Base-by-base conservation (phyloP, 2,888 invertebrate species). In the Caenorhabditis sp. region DNA sequence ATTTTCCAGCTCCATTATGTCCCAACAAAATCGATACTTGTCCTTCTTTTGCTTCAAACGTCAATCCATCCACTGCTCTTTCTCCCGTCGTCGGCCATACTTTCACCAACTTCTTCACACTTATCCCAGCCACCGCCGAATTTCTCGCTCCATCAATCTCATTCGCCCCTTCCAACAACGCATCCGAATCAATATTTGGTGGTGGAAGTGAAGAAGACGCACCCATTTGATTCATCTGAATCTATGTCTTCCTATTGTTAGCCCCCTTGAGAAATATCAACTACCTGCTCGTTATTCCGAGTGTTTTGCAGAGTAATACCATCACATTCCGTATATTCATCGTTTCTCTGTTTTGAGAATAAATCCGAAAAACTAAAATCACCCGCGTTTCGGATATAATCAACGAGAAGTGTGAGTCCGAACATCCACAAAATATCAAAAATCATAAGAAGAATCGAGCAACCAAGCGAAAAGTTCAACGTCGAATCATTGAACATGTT, bases 1-100 rank as follows among this genome's bases (percentile, higher is more conserved):
- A 77, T 62, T 84, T 84, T 52, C 85, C 85, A 49, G 86, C 86
- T 27, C 87, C 87, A 66, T 87, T 87, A 61, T 87, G 87, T 36
- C 87, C 87, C n/a, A 87, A 82, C 12, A 87, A 77, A n/a, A 86
- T 84, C 1, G 87, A 80, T 7, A 82, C 84, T 67, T 84, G 82
- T 61, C 86, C 86, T 27, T 81, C 67, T 49, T 78, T 84, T 17
- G 84, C 85, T 54, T 79, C 71, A 59, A 87, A 72, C 1, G 73
- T 69, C 57, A 87, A 68, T 59, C 80, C 80, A 54, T 84, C 82
- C 0, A 87, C 87, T 5, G 87, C 87, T 49, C 77, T 25, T 68
- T 83, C 80, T 23, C 84, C 84, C 54, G 81, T 84, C 23, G 67
- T 63, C 8, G 79, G 73, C 81, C 83, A 85, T 2, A 78, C 64